phyloP scores from a whole-genome alignment of 2,113 vertebrate genomes.

The Barnardius zonarius region DNA sequence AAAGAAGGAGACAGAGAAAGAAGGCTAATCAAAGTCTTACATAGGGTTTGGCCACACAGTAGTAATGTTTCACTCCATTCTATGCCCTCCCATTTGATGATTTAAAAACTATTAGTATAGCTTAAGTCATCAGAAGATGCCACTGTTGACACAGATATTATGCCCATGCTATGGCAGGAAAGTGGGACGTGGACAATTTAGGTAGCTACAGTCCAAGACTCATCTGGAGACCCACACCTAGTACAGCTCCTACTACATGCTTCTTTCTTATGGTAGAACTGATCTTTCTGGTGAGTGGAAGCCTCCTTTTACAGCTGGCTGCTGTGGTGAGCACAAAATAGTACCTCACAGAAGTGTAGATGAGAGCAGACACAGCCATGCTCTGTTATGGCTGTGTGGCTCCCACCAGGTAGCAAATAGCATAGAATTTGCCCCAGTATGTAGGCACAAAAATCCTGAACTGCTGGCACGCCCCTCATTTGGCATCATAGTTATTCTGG shows the following conservation, averaged over 20 bases:
- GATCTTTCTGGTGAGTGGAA: not conserved
- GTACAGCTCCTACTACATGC: not conserved
- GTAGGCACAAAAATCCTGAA: not conserved
- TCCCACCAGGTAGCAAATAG: not conserved
- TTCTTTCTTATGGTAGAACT: not conserved
- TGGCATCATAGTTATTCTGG: not conserved
- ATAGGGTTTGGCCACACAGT: not conserved
- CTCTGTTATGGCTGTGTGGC: accelerated
- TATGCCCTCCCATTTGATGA: not conserved
- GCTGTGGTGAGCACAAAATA: not conserved
- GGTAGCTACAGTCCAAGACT: not conserved
- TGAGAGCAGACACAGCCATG: not conserved
- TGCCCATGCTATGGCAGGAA: not conserved
- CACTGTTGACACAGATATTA: not conserved
- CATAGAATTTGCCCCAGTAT: not conserved
- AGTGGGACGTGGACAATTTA: not conserved
- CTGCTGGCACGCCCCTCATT: not conserved
- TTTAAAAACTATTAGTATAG: not conserved
- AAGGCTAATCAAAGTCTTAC: not conserved
- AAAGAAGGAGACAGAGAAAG: not conserved
- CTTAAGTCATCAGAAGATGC: not conserved
- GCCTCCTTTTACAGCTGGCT: not conserved
- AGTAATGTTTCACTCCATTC: not conserved
- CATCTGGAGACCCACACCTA: not conserved
- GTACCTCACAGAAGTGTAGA: not conserved